phyloP scores from a whole-genome alignment of 2,888 invertebrate genomes.

The Xylocampa areola region DNA sequence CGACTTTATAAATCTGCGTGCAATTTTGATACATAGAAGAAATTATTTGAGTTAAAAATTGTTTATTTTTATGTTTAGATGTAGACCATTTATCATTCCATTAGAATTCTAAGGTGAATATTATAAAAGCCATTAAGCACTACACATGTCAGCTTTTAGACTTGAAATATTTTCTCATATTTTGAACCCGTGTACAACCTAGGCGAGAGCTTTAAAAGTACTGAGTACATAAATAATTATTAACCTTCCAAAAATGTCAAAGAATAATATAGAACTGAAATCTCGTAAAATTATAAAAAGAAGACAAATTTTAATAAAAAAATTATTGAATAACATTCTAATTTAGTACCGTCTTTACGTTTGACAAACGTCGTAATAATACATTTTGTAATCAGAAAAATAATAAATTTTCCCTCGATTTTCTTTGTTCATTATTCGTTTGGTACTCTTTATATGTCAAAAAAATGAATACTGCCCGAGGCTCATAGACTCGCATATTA shows the following conservation, averaged over 20 bases:
- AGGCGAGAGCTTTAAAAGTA: conserved; percentile 4
- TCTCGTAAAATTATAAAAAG: background rate
- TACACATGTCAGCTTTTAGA: background rate
- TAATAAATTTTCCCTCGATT: conserved; percentile 46
- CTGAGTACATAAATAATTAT: conserved; percentile 1
- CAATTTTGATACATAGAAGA: too few species aligned
- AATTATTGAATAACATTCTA: conserved; percentile 1
- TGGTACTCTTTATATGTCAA: conserved; percentile 58
- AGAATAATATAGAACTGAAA: background rate
- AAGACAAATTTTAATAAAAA: background rate
- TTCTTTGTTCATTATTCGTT: conserved; percentile 58
- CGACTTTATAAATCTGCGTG: too few species aligned
- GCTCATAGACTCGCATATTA: conserved; percentile 70
- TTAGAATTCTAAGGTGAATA: background rate
- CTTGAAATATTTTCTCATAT: background rate
- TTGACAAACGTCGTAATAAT: conserved; percentile 32
- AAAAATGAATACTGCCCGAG: conserved; percentile 71
- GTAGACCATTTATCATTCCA: background rate
- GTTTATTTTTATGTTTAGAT: too few species aligned
- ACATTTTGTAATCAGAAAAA: conserved; percentile 43
- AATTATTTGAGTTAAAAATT: too few species aligned
- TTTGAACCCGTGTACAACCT: background rate
- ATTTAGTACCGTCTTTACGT: conserved; percentile 19
- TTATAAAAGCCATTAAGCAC: conserved; percentile 5
- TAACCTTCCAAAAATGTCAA: background rate